Evolutionary conservation across 2,113 vertebrate species (phyloP).

Genomic region (Oenanthe melanoleuca): DNA sequence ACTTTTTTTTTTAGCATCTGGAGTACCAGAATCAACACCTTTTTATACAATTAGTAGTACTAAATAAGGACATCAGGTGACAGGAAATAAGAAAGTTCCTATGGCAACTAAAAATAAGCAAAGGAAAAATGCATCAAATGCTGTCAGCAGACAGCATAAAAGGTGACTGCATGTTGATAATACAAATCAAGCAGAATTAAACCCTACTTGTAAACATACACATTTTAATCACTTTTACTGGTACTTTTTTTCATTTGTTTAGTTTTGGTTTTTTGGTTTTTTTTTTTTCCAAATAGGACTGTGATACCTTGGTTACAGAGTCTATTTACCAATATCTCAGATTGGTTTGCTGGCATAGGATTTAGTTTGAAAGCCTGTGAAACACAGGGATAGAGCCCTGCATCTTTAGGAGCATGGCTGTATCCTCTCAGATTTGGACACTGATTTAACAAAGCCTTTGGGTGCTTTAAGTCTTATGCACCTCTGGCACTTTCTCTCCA

Average conservation of each 20-base stretch:
- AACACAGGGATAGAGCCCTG: not conserved
- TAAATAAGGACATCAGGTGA: conserved; percentile 53
- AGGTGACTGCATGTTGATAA: not conserved
- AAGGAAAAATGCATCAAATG: conserved; percentile 32
- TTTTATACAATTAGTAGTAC: conserved; percentile 57
- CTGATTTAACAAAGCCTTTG: not conserved
- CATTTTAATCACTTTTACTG: not conserved
- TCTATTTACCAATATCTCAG: not conserved
- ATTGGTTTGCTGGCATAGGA: not conserved
- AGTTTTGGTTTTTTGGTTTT: not conserved
- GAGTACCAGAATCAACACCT: conserved; percentile 21
- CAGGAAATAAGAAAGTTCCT: conserved; percentile 70
- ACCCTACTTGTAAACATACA: not conserved
- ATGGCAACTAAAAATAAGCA: conserved; percentile 71
- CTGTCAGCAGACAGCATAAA: conserved; percentile 32
- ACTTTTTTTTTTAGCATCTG: not conserved
- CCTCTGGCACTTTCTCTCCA: not conserved
- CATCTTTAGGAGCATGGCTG: not conserved
- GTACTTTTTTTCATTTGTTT: not conserved
- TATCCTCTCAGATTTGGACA: not conserved
- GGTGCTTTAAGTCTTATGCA: not conserved
- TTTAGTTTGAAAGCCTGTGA: not conserved
- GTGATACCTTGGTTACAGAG: not conserved
- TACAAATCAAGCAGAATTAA: not conserved
- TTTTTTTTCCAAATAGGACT: not conserved